A percentile compares a stretch with the other conserved stretches of the same genome.
Evolutionary conservation across 1,140 invertebrate species (phyloP).

Genomic region (Leptinotarsa lineolata): DNA sequence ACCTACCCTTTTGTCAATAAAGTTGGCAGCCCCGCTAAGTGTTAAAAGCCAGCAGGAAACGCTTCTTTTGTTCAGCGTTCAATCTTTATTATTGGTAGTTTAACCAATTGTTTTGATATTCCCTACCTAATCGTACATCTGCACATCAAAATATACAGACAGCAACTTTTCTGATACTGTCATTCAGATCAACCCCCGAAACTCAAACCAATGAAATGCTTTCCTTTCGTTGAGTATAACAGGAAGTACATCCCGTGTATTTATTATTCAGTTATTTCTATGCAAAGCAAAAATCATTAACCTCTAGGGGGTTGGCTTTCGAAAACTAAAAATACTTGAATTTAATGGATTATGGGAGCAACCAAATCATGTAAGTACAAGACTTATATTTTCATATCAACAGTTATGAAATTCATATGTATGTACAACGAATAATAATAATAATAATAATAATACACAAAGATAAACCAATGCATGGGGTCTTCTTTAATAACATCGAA

Average conservation of each 20-base stretch:
- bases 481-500: no score
- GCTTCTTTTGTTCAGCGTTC: background rate
- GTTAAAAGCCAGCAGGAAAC: constrained; percentile 12
- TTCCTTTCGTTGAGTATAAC: background rate
- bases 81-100: constrained; percentile 16
- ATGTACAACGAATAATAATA: no score
- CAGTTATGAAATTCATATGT: no score
- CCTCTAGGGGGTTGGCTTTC: no score
- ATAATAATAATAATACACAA: no score
- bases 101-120: constrained; percentile 18
- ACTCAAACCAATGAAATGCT: background rate
- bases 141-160: constrained; percentile 14
- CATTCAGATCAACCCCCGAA: constrained; percentile 8
- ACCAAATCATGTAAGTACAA: no score
- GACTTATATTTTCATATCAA: no score
- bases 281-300: background rate
- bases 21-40: background rate
- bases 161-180: constrained; percentile 15
- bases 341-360: no score
- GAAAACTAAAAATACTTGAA: no score
- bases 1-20: constrained; percentile 1
- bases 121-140: constrained; percentile 14
- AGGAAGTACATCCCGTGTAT: background rate
- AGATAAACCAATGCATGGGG: no score
- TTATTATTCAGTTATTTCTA: background rate